These are phyloP conservation scores for Otus sunia DNA, from an alignment of 2,113 vertebrate genomes.

Conservation along the genomic window DNA sequence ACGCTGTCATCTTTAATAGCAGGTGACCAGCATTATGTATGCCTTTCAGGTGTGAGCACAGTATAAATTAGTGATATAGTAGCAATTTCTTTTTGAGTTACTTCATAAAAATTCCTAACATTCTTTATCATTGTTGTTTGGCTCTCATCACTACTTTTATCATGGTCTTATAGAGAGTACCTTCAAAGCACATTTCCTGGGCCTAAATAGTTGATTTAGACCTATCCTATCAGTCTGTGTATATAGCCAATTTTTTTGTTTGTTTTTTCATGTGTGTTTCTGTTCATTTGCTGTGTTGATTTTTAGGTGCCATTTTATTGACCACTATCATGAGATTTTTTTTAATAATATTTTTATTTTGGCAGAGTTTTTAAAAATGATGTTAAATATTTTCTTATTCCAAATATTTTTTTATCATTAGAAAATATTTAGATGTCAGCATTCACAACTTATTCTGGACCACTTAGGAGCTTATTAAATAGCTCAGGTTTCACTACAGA, in stretches of 20 bases:
- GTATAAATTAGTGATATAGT: neutral
- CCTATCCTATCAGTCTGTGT: neutral
- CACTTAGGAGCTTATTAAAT: neutral
- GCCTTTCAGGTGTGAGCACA: neutral
- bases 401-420: neutral
- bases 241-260: neutral
- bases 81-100: neutral
- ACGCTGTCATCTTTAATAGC: neutral
- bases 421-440: neutral
- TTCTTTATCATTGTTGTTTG: neutral
- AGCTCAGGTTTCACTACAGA: neutral
- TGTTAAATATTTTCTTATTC: neutral
- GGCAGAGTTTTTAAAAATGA: fast-evolving
- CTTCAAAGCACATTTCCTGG: neutral
- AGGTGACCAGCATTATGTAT: neutral
- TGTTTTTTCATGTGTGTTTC: neutral
- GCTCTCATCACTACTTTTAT: neutral
- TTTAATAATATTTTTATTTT: neutral
- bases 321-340: neutral
- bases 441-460: neutral
- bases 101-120: neutral
- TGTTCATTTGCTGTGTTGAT: neutral
- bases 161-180: neutral
- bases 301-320: neutral
- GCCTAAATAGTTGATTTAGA: neutral